Evolutionary conservation across 2,113 vertebrate species (phyloP).

Genomic region (Panurus biarmicus): DNA sequence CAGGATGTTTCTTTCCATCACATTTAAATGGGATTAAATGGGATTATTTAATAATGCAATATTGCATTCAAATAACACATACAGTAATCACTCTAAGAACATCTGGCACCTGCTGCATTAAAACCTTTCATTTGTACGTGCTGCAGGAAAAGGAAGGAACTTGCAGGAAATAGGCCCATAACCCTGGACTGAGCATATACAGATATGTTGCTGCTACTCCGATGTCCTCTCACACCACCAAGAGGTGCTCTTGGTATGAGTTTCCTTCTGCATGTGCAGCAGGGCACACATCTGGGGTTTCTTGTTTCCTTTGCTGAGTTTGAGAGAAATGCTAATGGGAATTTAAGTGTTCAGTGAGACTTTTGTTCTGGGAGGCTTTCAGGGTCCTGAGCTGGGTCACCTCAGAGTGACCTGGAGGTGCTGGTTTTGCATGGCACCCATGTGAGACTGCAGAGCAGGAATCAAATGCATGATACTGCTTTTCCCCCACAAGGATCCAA

Average conservation of each 20-base stretch:
- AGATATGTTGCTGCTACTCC: background rate
- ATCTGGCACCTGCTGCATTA: background rate
- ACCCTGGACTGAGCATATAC: background rate
- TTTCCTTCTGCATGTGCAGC: background rate
- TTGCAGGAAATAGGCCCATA: background rate
- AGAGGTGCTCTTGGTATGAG: conserved; percentile 30
- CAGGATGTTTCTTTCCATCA: background rate
- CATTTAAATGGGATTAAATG: background rate
- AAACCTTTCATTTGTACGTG: background rate
- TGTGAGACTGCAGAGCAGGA: background rate
- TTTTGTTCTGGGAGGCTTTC: background rate
- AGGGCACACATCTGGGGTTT: background rate
- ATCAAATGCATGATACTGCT: background rate
- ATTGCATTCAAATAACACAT: background rate
- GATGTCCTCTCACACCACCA: background rate
- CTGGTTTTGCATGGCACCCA: background rate
- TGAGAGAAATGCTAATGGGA: background rate
- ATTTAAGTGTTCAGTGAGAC: background rate
- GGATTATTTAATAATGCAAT: background rate
- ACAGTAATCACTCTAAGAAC: background rate
- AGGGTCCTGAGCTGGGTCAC: background rate
- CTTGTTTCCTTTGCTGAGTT: background rate
- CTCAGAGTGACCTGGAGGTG: rapidly evolving
- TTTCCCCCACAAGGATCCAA: background rate
- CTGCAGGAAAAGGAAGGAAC: background rate